A percentile compares a stretch with the other conserved stretches of the same genome.
These are phyloP conservation scores for Stenurella melanura DNA, from an alignment of 2,888 invertebrate species.

Conservation along the genomic window DNA sequence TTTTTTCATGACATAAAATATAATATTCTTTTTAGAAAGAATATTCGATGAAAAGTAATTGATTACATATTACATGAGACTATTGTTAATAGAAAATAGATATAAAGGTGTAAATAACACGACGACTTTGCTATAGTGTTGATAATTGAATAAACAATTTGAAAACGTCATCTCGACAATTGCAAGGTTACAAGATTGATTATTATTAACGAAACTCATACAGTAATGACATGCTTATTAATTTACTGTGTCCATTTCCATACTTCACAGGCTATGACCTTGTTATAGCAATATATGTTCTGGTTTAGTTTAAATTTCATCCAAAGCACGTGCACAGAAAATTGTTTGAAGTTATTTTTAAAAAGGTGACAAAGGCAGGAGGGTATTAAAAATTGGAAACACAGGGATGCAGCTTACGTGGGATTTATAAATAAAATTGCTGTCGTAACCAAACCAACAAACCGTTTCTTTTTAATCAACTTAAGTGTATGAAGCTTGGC, in stretches of 20 bases:
- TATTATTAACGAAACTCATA: constrained; percentile 5
- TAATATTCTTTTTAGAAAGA: background rate
- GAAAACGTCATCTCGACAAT: constrained; percentile 9
- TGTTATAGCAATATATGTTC: constrained; percentile 19
- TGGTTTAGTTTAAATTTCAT: constrained; percentile 1
- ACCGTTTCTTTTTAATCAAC: too few relatives aligned
- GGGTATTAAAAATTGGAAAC: background rate
- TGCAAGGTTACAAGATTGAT: constrained; percentile 29
- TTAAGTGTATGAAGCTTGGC: too few relatives aligned
- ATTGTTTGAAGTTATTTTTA: constrained; percentile 12
- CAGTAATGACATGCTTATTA: constrained; percentile 16
- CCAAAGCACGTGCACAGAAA: constrained; percentile 12
- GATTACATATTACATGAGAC: background rate
- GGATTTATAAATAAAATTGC: background rate
- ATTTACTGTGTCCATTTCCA: background rate
- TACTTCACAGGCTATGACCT: constrained; percentile 22
- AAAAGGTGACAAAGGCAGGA: background rate
- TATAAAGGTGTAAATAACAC: background rate
- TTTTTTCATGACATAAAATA: background rate
- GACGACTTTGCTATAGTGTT: background rate
- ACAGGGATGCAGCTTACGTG: background rate
- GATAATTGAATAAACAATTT: constrained; percentile 18
- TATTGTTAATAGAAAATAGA: background rate
- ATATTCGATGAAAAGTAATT: background rate
- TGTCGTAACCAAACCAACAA: too few relatives aligned